These are phyloP conservation scores for Pangasius mekongensis DNA, from an alignment of 2,797 vertebrate species.

Conservation along the genomic window DNA sequence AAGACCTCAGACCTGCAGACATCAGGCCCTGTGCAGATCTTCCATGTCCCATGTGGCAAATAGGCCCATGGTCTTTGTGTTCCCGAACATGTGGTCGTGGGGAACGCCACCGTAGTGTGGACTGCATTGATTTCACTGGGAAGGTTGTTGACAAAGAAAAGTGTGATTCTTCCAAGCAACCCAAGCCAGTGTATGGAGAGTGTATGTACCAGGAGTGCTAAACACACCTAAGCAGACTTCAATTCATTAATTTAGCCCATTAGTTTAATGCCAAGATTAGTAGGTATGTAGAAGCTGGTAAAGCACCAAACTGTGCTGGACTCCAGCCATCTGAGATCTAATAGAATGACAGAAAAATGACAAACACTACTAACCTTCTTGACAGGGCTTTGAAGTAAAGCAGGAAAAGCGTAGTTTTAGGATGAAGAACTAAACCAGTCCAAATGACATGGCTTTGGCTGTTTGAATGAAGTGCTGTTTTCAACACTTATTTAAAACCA, in stretches of 20 bases:
- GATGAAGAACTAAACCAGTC: constrained; percentile 27
- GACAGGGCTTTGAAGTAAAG: constrained; percentile 63
- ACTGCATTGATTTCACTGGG: constrained; percentile 82
- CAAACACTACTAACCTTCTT: constrained; percentile 41
- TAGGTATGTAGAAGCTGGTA: neutral
- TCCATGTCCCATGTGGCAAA: constrained; percentile 88
- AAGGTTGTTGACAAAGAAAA: constrained; percentile 75
- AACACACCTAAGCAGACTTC: constrained; percentile 46
- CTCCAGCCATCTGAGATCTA: neutral
- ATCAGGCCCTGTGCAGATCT: constrained; percentile 85
- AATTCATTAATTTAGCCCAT: neutral
- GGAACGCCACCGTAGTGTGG: constrained; percentile 73
- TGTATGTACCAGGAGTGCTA: constrained; percentile 80
- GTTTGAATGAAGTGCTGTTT: constrained; percentile 18
- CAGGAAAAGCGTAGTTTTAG: constrained; percentile 53
- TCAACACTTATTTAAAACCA: constrained; percentile 68
- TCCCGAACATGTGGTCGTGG: constrained; percentile 83
- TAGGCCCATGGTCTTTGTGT: constrained; percentile 83
- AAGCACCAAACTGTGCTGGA: neutral
- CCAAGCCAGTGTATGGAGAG: constrained; percentile 63
- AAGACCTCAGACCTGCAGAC: constrained; percentile 83
- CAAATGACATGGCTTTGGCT: constrained; percentile 25
- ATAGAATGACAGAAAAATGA: constrained; percentile 4
- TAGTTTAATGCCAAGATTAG: neutral
- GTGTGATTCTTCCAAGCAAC: constrained; percentile 75